Evolutionary conservation across 2,113 vertebrate species (phyloP), one percentile per base, ranked within the genome.

Genomic region (Limanda limanda): DNA sequence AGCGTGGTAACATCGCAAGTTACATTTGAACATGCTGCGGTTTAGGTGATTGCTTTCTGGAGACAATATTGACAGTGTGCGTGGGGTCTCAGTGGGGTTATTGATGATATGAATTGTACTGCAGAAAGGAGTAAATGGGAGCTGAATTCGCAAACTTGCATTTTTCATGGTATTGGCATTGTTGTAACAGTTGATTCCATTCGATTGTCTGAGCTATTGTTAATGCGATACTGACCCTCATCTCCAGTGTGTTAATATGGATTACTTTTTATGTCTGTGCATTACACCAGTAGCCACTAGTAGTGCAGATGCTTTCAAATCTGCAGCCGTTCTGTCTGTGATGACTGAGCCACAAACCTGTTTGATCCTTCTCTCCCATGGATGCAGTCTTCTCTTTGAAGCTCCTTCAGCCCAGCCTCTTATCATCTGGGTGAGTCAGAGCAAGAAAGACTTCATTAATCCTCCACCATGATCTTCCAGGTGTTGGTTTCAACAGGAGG

Each of bases 381-480:
- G 61, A 72, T 24, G 20, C 42, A 51, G 72, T 14, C 59, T 78
- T 76, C 68, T 71, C 80, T 84, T 78, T 70, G 75, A 87, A 79
- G 66, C 18, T 69, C 47, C 45, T 61, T 67, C 67, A 69, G 68
- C 51, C 37, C 69, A 63, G 31, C 61, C 61, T 74, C 80, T 81
- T 81, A 86, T 88, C 84, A 81, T 81, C 54, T 68, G 67, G 63
- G 58, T 78, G 71, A 79, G 70, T 83, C 68, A 66, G 75, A 79
- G 75, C 78, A 69, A 66, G 70, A 82, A 78, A 78, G 62, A 63
- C 76, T 83, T 81, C 79, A 89, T 88, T 76, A 81, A 69, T 74
- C 55, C 75, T 71, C 66, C 61, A 52, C 58, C 27, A 58, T 86
- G 71, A 56, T 71, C 70, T 76, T 69, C 54, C 81, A n/a, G 78